phyloP scores from a whole-genome alignment of 2,888 invertebrate genomes.

The Sialis lutaria region DNA sequence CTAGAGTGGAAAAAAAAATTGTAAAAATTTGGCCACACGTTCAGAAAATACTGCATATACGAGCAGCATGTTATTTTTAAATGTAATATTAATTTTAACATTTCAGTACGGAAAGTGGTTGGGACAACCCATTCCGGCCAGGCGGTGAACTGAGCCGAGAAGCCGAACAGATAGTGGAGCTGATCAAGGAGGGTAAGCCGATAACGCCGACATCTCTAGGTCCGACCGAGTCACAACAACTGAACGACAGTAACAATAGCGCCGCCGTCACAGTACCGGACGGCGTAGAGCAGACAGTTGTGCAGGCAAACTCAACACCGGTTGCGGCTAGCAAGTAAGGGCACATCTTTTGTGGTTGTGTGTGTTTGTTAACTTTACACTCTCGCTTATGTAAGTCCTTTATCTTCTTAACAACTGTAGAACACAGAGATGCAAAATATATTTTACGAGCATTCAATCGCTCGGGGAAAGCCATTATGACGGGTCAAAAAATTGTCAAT shows the following conservation, averaged over 20 bases:
- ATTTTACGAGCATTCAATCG: no score
- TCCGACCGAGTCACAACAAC: conserved; percentile 34
- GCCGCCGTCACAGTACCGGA: conserved; percentile 6
- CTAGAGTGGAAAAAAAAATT: no score
- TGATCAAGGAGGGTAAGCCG: conserved; percentile 81
- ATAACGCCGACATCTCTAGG: conserved; percentile 54
- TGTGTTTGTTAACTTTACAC: no score
- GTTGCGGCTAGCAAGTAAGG: conserved; percentile 12
- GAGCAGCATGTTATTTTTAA: no score
- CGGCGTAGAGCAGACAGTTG: conserved; percentile 23
- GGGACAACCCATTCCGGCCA: conserved; percentile 96
- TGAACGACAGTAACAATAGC: conserved; percentile 30
- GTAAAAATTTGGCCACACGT: no score
- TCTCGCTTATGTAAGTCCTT: no score
- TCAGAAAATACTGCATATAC: no score
- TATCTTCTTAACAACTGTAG: no score
- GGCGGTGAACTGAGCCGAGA: conserved; percentile 89
- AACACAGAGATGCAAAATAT: no score
- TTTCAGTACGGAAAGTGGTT: conserved; percentile 83
- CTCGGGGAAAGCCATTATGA: no score
- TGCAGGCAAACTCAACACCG: conserved; percentile 28
- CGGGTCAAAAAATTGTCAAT: no score
- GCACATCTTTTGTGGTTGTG: no score
- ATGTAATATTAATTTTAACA: neutral
- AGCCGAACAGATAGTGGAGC: conserved; percentile 89